A percentile compares a stretch with the other conserved stretches of the same genome.
Evolutionary conservation across 1,140 invertebrate genomes (phyloP).

Genomic region (Hycleus phaleratus): DNA sequence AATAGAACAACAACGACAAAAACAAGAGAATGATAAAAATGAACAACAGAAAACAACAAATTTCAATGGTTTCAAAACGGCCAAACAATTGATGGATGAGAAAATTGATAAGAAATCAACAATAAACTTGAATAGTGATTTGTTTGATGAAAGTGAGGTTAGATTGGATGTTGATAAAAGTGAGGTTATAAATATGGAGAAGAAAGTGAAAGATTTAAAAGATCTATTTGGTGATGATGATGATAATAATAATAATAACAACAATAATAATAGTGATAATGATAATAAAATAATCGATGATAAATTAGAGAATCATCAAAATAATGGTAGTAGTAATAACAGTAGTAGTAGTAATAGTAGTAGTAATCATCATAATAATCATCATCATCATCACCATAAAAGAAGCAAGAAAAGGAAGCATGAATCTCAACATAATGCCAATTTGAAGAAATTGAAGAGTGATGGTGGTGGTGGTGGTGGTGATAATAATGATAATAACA

Average conservation of each 20-base stretch:
- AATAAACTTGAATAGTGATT: slow-evolving; percentile 13
- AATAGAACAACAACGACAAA: too few species aligned
- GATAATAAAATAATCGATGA: slow-evolving; percentile 29
- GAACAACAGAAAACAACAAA: slow-evolving; percentile 8
- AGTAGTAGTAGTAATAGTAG: neutral
- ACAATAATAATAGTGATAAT: neutral
- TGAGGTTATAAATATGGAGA: slow-evolving; percentile 8
- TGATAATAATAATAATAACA: slow-evolving; percentile 4
- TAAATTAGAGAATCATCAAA: slow-evolving; percentile 14
- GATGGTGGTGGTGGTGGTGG: neutral
- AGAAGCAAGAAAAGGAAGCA: neutral
- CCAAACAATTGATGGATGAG: slow-evolving; percentile 22
- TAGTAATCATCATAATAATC: neutral
- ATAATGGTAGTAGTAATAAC: neutral
- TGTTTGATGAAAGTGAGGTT: slow-evolving; percentile 4
- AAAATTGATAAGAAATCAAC: neutral
- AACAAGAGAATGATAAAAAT: slow-evolving; percentile 4
- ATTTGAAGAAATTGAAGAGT: neutral
- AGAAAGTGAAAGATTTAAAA: slow-evolving; percentile 9
- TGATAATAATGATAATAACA: slow-evolving; percentile 10
- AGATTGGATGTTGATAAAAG: slow-evolving; percentile 3
- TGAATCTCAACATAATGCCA: slow-evolving; percentile 4
- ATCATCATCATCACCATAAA: neutral
- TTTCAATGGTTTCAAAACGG: slow-evolving; percentile 17
- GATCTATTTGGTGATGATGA: slow-evolving; percentile 25